Conservation (phyloP, 1,140 invertebrate species). For the Nasonia longicornis region DNA sequence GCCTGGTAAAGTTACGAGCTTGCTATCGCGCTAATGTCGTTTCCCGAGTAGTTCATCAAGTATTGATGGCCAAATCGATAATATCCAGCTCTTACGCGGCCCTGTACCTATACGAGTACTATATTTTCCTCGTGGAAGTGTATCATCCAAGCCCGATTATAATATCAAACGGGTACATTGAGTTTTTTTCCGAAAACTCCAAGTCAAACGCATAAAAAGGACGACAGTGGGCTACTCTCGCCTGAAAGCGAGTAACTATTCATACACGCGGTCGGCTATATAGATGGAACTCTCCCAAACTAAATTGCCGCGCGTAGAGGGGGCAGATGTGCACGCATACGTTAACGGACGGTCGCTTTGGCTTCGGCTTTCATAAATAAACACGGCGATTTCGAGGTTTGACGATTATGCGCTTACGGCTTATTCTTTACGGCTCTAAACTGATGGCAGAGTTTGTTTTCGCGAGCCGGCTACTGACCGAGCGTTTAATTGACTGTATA, state of each 20-base stretch:
- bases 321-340: not conserved
- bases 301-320: too few species aligned
- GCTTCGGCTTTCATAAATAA: constrained; percentile 3
- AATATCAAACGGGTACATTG: not conserved
- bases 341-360: not conserved
- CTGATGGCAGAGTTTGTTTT: not conserved
- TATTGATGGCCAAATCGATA: not conserved
- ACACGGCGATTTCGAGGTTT: constrained; percentile 16
- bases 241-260: too few species aligned
- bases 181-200: too few species aligned
- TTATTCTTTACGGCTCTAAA: not conserved
- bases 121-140: not conserved
- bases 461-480: not conserved
- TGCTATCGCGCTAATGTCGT: not conserved
- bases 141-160: not conserved
- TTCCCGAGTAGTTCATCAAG: not conserved
- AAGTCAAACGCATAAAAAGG: too few species aligned
- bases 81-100: not conserved
- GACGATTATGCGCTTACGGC: not conserved
- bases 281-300: too few species aligned
- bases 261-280: too few species aligned
- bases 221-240: too few species aligned
- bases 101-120: not conserved
- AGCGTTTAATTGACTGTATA: not conserved
- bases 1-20: too few species aligned